Evolutionary conservation across 2,888 invertebrate genomes (phyloP), one percentile per base, ranked within the genome.

Genomic region (Caenorhabditis macrosperma): DNA sequence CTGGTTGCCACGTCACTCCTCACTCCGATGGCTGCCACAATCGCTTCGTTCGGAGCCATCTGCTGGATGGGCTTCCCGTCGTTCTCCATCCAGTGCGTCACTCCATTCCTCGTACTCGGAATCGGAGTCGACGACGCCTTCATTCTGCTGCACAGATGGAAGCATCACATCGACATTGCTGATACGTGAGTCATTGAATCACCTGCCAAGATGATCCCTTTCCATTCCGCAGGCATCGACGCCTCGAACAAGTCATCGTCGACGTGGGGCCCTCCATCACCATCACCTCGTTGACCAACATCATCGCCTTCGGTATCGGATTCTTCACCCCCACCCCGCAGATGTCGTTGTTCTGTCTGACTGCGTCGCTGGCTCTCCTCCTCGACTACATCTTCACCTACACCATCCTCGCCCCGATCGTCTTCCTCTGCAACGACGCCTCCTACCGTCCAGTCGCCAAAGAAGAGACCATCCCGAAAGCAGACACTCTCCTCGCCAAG

Each of bases 101-200:
- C 87, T 0, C 90, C 90, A 2, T 90, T 90, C 55, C 60, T 90
- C 26, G 88, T 87, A 1, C 80, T 87, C 15, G 89, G 89, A 66
- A 87, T 88, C 24, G 89, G 88, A n/a, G 89, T 89, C 22, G 90
- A 90, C 80, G 90, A 90, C 60, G 88, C 89, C 12, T 90, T 90
- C 63, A 89, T 90, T 55, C 78, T 90, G 55, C 69, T 90, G 57
- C 88, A 90, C 63, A 80, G 88, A 15, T 90, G 90, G 90, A 81
- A 82, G 26, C 86, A 86, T 59, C 81, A 79, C 35, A 59, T 57
- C n/a, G 44, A 79, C 0, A 81, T 83, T 33, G 30, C 33, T 17
- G 69, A 78, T 54, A 55, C 38, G 78, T 78, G 30, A 64, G 78
- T 79, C 30, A 17, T 17, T 35, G 33, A 33, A 7, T 59, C 12